Percentiles rank a stretch among this genome's conserved stretches.
Evolutionary conservation across 2,888 invertebrate species (phyloP).

Genomic region (Steinernema scapterisci): DNA sequence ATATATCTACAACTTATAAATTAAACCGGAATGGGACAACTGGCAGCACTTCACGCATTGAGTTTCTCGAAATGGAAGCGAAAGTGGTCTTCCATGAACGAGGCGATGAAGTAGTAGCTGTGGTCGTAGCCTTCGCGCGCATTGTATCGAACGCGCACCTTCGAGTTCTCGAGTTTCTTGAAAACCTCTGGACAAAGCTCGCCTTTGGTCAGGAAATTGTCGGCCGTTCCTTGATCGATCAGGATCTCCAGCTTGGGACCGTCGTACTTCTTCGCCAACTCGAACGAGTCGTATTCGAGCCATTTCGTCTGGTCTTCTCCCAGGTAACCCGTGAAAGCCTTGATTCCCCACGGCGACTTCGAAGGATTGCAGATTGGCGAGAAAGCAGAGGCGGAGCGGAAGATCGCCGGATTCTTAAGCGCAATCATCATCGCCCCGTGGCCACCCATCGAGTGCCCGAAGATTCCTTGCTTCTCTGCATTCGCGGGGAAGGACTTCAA

Average conservation of each 20-base stretch:
- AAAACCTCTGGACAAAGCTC: conserved; percentile 5
- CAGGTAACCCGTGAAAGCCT: conserved; percentile 68
- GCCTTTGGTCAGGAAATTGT: neutral
- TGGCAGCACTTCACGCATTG: neutral
- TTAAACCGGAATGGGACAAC: neutral
- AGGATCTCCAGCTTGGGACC: conserved; percentile 15
- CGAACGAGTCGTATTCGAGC: conserved; percentile 80
- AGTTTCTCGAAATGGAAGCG: conserved; percentile 77
- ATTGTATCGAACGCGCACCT: neutral
- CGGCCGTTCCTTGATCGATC: neutral
- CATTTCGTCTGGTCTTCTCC: conserved; percentile 71
- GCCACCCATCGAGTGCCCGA: conserved; percentile 83
- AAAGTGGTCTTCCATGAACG: conserved; percentile 90
- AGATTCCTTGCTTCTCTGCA: conserved; percentile 46
- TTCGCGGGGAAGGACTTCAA: conserved; percentile 76
- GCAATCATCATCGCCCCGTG: conserved; percentile 82
- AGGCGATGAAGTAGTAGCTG: conserved; percentile 87
- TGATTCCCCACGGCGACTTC: conserved; percentile 81
- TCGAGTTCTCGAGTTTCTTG: conserved; percentile 1
- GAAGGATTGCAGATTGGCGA: conserved; percentile 90
- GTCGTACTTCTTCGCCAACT: neutral
- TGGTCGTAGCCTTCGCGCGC: conserved; percentile 83
- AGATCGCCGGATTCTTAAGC: conserved; percentile 86
- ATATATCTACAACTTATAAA: neutral
- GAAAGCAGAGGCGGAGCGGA: conserved; percentile 84